Conservation (phyloP, 2,113 vertebrate genomes). For the Rhinichthys klamathensis region DNA sequence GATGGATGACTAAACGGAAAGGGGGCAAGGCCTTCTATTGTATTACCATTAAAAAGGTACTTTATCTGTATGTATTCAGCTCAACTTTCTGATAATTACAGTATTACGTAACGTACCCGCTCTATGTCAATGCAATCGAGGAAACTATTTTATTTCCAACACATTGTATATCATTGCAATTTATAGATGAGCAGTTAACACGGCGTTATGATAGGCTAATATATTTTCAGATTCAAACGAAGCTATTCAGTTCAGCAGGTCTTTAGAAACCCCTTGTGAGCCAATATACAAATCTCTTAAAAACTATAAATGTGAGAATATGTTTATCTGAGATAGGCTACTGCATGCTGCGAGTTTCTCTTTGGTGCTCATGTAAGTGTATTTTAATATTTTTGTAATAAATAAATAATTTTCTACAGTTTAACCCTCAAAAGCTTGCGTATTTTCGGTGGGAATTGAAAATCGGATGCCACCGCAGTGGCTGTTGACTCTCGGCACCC, state of each 20-base stretch:
- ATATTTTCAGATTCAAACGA: conserved; percentile 5
- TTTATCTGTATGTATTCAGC: conserved; percentile 46
- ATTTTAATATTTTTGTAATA: conserved; percentile 62
- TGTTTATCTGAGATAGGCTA: conserved; percentile 36
- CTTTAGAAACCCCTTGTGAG: conserved; percentile 16
- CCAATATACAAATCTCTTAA: conserved; percentile 1
- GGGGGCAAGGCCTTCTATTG: conserved; percentile 38
- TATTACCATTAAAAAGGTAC: conserved; percentile 41
- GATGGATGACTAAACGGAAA: conserved; percentile 38
- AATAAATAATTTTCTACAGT: conserved; percentile 45
- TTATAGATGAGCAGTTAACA: neutral
- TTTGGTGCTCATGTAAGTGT: conserved; percentile 48
- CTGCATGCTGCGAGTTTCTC: conserved; percentile 48
- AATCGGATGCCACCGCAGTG: conserved; percentile 14
- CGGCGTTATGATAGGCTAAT: neutral
- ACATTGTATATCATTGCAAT: neutral
- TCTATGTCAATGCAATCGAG: conserved; percentile 28
- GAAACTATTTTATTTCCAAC: conserved; percentile 36
- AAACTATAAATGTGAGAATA: conserved; percentile 14
- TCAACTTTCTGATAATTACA: conserved; percentile 52
- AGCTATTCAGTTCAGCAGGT: neutral
- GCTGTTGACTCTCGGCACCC: conserved; percentile 36
- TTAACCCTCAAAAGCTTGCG: neutral
- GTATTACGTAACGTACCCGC: conserved; percentile 55
- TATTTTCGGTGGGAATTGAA: conserved; percentile 35